These are phyloP conservation scores for Climacteris rufus DNA, from an alignment of 2,113 vertebrate genomes.

Conservation along the genomic window DNA sequence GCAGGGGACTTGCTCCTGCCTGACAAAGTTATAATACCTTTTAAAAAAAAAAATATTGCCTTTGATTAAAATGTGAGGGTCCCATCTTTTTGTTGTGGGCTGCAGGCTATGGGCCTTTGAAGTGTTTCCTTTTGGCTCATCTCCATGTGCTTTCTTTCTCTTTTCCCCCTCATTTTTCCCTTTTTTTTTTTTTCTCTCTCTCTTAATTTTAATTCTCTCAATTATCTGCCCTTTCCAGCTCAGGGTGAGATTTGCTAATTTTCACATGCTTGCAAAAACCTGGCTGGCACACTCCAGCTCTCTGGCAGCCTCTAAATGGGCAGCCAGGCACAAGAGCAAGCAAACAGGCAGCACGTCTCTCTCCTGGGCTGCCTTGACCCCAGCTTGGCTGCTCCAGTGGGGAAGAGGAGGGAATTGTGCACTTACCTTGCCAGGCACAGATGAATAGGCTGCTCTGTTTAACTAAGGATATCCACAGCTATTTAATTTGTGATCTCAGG, in stretches of 20 bases:
- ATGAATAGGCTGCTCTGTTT: not conserved
- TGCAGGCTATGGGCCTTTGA: constrained; percentile 27
- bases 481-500: not conserved
- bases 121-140: constrained; percentile 48
- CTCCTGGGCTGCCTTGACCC: constrained; percentile 10
- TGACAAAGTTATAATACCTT: not conserved
- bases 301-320: not conserved
- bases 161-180: not conserved
- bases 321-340: not conserved
- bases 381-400: not conserved
- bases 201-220: not conserved
- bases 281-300: not conserved
- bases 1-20: not conserved
- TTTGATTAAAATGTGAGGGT: constrained; percentile 29
- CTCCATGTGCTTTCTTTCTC: not conserved
- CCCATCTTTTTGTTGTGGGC: not conserved
- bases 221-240: constrained; percentile 13
- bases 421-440: not conserved
- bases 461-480: not conserved
- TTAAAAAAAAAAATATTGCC: not conserved
- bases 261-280: constrained; percentile 4
- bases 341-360: not conserved
- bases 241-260: constrained; percentile 11
- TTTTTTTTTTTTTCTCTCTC: not conserved
- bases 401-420: not conserved